phyloP scores from a whole-genome alignment of 2,113 vertebrate genomes.

The Siniperca knerii region DNA sequence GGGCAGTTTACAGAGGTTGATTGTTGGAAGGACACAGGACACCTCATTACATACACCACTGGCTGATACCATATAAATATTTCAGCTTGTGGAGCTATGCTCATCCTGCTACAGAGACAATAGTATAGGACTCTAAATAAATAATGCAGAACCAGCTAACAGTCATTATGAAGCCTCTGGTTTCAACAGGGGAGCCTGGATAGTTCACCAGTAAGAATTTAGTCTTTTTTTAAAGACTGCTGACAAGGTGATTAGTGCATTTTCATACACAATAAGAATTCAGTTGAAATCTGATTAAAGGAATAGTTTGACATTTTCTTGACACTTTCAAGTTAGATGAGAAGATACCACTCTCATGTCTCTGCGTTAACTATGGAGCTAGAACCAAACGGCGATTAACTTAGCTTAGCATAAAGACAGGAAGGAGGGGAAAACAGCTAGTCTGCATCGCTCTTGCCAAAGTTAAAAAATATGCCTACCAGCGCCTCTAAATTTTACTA shows the following conservation, averaged over 20 bases:
- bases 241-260: not conserved
- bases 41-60: constrained; percentile 79
- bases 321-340: not conserved
- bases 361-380: not conserved
- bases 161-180: constrained; percentile 61
- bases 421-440: too few relatives aligned
- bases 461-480: not conserved
- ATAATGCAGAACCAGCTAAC: constrained; percentile 75
- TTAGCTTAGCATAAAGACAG: not conserved
- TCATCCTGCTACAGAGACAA: constrained; percentile 57
- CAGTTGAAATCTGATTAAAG: not conserved
- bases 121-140: constrained; percentile 73
- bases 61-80: constrained; percentile 72
- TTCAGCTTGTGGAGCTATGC: constrained; percentile 64
- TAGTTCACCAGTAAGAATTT: not conserved
- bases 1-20: constrained; percentile 35
- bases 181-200: constrained; percentile 56
- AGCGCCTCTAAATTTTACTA: not conserved
- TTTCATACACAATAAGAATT: not conserved
- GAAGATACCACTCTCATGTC: not conserved
- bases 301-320: not conserved
- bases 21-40: constrained; percentile 55
- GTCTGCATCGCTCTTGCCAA: not conserved
- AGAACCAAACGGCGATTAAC: not conserved
- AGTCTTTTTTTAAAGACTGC: not conserved